A percentile compares a stretch with the other conserved stretches of the same genome.
Conservation (phyloP, 2,888 invertebrate species). For the Mayetiola destructor region DNA sequence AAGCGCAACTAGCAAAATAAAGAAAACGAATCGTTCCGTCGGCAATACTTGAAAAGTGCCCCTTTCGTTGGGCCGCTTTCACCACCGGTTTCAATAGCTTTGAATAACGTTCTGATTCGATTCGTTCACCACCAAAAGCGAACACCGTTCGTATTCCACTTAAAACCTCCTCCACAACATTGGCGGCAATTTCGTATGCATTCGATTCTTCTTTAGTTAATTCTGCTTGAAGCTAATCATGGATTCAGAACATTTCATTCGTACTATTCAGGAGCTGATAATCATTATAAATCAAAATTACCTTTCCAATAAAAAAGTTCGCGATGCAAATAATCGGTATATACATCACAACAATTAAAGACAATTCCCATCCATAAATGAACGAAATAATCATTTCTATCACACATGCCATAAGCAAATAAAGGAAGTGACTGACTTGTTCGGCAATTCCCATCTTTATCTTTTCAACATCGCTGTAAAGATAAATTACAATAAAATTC, state of each 20-base stretch:
- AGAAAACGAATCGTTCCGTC: background rate
- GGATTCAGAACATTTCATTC: background rate
- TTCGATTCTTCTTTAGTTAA: background rate
- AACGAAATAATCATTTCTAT: conserved; percentile 57
- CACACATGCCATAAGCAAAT: conserved; percentile 49
- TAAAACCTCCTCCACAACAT: conserved; percentile 45
- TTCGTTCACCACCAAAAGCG: conserved; percentile 63
- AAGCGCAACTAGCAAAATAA: background rate
- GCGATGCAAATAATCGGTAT: conserved; percentile 62
- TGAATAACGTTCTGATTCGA: conserved; percentile 50
- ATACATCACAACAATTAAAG: conserved; percentile 59
- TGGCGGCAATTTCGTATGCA: background rate
- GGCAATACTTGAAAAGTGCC: conserved; percentile 52
- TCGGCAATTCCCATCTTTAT: conserved; percentile 75
- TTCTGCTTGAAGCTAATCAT: conserved; percentile 5
- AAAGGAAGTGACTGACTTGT: conserved; percentile 63
- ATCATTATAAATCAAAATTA: conserved; percentile 24
- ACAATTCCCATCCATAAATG: conserved; percentile 72
- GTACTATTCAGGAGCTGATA: background rate
- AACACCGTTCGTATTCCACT: conserved; percentile 59
- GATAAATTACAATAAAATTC: too few relatives aligned
- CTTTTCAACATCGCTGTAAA: conserved; percentile 54
- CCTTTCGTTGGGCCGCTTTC: conserved; percentile 47
- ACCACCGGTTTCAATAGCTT: conserved; percentile 46
- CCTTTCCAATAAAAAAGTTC: conserved; percentile 63